Evolutionary conservation across 1,140 invertebrate species (phyloP), one percentile per base, ranked within the genome.

Genomic region (Psilanteris sp.): DNA sequence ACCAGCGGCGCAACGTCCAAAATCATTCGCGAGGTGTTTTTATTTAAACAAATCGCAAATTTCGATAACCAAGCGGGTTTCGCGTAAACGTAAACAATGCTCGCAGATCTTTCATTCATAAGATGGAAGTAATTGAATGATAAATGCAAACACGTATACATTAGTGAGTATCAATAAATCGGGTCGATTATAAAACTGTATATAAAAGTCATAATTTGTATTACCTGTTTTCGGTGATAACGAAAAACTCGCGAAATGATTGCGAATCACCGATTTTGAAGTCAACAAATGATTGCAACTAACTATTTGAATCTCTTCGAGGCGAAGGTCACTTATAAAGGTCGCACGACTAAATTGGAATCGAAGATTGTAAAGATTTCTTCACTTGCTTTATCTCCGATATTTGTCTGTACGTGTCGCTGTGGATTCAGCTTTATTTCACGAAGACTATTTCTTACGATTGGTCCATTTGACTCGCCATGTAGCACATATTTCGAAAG

Each of bases 241-340:
- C 4, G 14, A 22, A 32, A 9, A 9, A 29, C 22, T 37, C 7
- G 10, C 29, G 14, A 14, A 1, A 16, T 15, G 7, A 39, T 27
- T 10, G 32, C 27, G 14, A 64, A 39, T 55, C 39, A 14, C 55
- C 55, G 67, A 39, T 26, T 20, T 16, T 36, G 4, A 6, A 0
- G n/a, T 52, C 18, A 9, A 27, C 43, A 36, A 62, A 10, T 0
- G 1, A 39, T 18, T 11, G 9, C 41, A 11, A 8, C 20, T 8
- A 11, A 20, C 7, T 26, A 20, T 41, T 61, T 31, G 16, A 62
- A 52, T 43, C 13, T 27, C 15, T 72, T 39, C 24, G 50, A 72
- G 32, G 68, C 68, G 57, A 72, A 72, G 68, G 68, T 72, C 68
- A 72, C 57, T n/a, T 72, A 48, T 20, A 75, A 75, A 68, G 62